Evolutionary conservation across 2,888 invertebrate species (phyloP), one percentile per base, ranked within the genome.

Genomic region (Trissolcus japonicus): DNA sequence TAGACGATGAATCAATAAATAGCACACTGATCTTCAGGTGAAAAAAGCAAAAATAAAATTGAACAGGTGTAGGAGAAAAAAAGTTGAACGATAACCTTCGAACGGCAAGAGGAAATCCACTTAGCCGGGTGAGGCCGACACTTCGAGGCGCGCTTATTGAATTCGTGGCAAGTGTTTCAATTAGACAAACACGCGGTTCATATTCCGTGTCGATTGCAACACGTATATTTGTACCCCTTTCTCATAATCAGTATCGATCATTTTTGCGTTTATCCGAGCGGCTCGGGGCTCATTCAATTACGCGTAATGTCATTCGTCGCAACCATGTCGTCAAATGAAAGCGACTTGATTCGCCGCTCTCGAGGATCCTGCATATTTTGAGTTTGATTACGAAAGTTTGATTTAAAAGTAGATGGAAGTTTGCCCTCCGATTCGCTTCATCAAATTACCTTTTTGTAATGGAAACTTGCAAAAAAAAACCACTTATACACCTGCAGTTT

Each of bases 201-300:
- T 73, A 66, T 78, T 78, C 60, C 74, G 74, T 71, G 74, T 74
- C 78, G 74, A 74, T 71, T 74, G 78, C 74, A 71, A 74, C 65
- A 78, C 71, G 56, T 71, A 75, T 54, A 62, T 75, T 55, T 21
- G 61, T 66, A 40, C 53, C 63, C 51, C 41, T 62, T 69, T 71
- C 69, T 63, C 63, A 69, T 72, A 74, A 71, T 78, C 62, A 74
- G 74, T 72, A 78, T 78, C 75, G 78, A 78, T 78, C 55, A 78
- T 68, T 50, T 54, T 9, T 66, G 62, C 72, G 63, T 71, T 71
- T 67, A 77, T 73, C 63, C 72, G 59, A 75, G 67, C 69, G 55
- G 71, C 66, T 54, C 65, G n/a, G 41, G 43, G 67, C 54, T 78
- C 67, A 78, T 74, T 78, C 74, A 69, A 78, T 78, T 74, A 78